Evolutionary conservation across 2,888 invertebrate species (phyloP).

Genomic region (Ecdyonurus torrentis): DNA sequence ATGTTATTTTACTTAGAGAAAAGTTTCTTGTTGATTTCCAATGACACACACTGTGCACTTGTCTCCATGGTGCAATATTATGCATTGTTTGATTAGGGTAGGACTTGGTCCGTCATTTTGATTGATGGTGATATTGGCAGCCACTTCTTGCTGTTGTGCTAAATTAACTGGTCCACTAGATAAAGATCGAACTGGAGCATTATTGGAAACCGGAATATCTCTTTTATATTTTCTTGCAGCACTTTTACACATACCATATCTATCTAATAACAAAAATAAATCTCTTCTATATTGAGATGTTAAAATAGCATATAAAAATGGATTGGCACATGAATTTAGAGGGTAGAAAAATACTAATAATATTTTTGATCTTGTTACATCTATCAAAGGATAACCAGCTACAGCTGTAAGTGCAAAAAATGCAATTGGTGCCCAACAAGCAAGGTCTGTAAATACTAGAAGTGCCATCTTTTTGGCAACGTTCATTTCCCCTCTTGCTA

Average conservation of each 20-base stretch:
- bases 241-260: conserved; percentile 19
- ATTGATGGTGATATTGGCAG: too few species aligned
- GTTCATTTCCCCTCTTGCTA: conserved; percentile 38
- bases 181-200: neutral
- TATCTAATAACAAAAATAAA: conserved; percentile 44
- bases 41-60: neutral
- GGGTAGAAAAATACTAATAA: conserved; percentile 82
- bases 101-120: neutral
- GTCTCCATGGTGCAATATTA: neutral
- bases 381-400: conserved; percentile 66
- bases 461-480: conserved; percentile 83
- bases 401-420: conserved; percentile 78
- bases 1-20: neutral
- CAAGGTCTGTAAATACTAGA: conserved; percentile 71
- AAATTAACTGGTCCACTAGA: neutral
- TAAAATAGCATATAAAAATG: conserved; percentile 78
- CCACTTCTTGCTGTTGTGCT: neutral
- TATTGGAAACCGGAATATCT: too few species aligned
- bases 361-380: conserved; percentile 63
- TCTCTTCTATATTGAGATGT: conserved; percentile 75
- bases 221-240: neutral
- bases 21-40: neutral
- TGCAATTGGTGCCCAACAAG: conserved; percentile 75
- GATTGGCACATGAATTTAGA: conserved; percentile 81
- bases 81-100: neutral